Conservation (phyloP, 2,113 vertebrate species). For the Pteropus alecto region DNA sequence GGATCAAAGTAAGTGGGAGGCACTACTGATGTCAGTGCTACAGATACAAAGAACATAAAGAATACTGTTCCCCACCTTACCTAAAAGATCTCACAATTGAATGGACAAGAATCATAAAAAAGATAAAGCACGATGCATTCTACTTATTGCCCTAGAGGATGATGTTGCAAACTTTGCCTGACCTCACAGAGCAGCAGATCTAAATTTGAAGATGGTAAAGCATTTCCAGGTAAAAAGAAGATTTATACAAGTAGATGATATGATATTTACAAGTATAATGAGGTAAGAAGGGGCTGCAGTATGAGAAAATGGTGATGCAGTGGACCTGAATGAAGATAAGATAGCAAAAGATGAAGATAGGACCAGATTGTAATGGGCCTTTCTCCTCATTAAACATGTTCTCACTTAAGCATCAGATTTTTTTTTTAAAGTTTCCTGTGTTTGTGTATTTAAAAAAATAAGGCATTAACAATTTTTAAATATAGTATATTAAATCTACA, state of each 20-base stretch:
- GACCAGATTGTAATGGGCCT: no score
- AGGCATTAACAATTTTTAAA: background rate
- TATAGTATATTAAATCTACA: background rate
- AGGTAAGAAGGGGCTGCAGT: rapidly evolving
- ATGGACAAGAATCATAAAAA: background rate
- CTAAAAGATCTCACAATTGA: background rate
- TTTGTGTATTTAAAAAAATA: background rate
- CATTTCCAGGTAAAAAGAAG: background rate
- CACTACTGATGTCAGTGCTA: background rate
- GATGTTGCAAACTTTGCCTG: background rate
- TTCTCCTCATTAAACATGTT: background rate
- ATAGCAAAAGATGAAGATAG: rapidly evolving
- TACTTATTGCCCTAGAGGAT: no score
- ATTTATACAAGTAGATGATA: background rate
- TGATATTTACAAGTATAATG: background rate
- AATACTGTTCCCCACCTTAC: background rate
- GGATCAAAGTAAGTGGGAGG: background rate
- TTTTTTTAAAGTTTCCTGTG: background rate
- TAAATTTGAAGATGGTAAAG: background rate
- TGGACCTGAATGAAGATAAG: background rate
- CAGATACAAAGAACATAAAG: background rate
- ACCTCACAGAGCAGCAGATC: background rate
- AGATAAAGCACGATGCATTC: no score
- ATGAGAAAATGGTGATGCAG: rapidly evolving
- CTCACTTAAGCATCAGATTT: background rate